phyloP scores from a whole-genome alignment of 2,113 vertebrate species.

The Euleptes europaea region DNA sequence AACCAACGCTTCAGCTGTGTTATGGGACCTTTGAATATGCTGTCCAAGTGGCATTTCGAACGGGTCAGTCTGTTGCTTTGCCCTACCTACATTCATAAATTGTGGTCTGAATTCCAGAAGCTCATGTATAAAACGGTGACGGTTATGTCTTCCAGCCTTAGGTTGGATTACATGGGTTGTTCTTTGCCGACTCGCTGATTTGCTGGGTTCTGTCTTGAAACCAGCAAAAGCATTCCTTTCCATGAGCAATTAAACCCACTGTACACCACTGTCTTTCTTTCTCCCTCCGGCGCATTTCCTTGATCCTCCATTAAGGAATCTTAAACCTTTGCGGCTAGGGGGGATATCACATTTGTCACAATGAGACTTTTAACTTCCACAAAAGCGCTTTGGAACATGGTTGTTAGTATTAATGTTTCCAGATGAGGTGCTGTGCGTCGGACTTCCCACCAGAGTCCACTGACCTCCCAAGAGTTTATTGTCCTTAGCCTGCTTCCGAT shows the following conservation, averaged over 20 bases:
- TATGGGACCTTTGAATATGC: background rate
- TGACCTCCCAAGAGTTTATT: background rate
- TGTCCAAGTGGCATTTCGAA: background rate
- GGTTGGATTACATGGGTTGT: background rate
- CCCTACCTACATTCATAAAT: no score
- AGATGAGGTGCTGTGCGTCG: background rate
- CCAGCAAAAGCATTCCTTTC: background rate
- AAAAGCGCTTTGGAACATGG: background rate
- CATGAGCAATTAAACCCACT: background rate
- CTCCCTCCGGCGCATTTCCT: background rate
- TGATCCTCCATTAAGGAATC: background rate
- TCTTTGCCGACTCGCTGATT: background rate
- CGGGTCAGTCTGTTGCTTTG: no score
- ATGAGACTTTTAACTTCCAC: background rate
- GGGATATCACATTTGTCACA: background rate
- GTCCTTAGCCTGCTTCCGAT: background rate
- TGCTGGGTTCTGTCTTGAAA: background rate
- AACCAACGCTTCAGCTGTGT: background rate
- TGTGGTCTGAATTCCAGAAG: background rate
- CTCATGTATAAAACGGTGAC: no score
- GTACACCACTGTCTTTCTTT: background rate
- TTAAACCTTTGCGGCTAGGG: background rate
- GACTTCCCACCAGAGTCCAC: background rate
- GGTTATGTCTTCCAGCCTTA: background rate
- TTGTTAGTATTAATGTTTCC: background rate